Conservation (phyloP, 2,797 vertebrate genomes). For the Hydrophis major region DNA sequence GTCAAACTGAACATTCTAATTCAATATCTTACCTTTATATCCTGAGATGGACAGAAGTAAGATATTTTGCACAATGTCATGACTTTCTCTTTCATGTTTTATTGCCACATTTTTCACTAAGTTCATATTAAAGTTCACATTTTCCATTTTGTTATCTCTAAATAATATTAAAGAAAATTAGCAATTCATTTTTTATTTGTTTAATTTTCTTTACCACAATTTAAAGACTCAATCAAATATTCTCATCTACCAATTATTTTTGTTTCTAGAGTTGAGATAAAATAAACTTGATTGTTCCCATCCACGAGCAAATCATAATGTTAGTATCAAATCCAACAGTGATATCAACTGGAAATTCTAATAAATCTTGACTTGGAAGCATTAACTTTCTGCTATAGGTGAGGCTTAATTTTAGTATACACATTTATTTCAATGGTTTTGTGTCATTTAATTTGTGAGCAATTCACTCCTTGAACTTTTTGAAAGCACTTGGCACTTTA, state of each 20-base stretch:
- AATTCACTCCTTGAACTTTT: constrained; percentile 42
- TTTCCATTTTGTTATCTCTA: not conserved
- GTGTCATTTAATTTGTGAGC: not conserved
- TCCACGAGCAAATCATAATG: constrained; percentile 25
- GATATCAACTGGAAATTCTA: constrained; percentile 50
- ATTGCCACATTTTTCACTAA: not conserved
- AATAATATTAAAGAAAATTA: not conserved
- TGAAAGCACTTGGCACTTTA: constrained; percentile 53
- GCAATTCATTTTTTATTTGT: not conserved
- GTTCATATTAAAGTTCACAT: not conserved
- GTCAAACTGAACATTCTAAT: not conserved
- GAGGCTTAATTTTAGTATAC: constrained; percentile 49
- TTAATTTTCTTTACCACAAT: not conserved
- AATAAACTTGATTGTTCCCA: not conserved
- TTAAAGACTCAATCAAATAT: not conserved
- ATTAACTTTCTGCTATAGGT: constrained; percentile 23
- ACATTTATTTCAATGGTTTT: constrained; percentile 45
- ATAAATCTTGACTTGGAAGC: constrained; percentile 43
- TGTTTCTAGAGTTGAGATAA: not conserved
- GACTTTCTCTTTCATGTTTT: not conserved
- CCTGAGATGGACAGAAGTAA: not conserved
- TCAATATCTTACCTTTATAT: not conserved
- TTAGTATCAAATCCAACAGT: constrained; percentile 13
- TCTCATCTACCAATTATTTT: not conserved
- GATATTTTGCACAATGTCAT: not conserved